Conservation (phyloP, 2,888 invertebrate species). For the Lepidocyrtoides sp. region DNA sequence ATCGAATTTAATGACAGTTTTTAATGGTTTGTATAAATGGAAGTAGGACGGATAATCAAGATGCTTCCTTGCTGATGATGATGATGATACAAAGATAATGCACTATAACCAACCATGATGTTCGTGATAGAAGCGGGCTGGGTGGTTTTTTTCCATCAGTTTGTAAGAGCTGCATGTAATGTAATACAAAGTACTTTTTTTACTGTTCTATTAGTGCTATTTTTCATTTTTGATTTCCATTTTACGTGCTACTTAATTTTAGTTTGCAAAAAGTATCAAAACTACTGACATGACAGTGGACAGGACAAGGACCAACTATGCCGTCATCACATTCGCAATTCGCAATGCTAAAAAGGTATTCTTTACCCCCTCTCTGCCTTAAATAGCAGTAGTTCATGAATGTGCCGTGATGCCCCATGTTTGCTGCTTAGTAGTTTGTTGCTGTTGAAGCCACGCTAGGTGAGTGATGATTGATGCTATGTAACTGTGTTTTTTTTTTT, state of each 20-base stretch:
- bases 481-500: too few species aligned
- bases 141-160: not conserved
- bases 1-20: conserved; percentile 57
- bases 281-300: conserved; percentile 25
- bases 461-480: not conserved
- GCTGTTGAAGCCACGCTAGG: too few species aligned
- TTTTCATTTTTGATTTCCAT: not conserved
- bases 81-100: too few species aligned
- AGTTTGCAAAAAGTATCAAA: not conserved
- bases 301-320: conserved; percentile 6
- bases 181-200: too few species aligned
- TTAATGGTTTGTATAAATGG: conserved; percentile 30
- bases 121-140: not conserved
- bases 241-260: not conserved
- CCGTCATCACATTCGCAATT: not conserved
- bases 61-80: not conserved
- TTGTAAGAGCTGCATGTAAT: not conserved
- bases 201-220: too few species aligned
- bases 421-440: not conserved
- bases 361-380: not conserved
- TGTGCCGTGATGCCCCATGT: not conserved
- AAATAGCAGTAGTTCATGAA: too few species aligned
- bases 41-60: not conserved
- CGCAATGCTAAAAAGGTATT: not conserved
- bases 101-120: too few species aligned